Evolutionary conservation across 2,113 vertebrate species (phyloP), one percentile per base, ranked within the genome.

Genomic region (Pycnonotus jocosus): DNA sequence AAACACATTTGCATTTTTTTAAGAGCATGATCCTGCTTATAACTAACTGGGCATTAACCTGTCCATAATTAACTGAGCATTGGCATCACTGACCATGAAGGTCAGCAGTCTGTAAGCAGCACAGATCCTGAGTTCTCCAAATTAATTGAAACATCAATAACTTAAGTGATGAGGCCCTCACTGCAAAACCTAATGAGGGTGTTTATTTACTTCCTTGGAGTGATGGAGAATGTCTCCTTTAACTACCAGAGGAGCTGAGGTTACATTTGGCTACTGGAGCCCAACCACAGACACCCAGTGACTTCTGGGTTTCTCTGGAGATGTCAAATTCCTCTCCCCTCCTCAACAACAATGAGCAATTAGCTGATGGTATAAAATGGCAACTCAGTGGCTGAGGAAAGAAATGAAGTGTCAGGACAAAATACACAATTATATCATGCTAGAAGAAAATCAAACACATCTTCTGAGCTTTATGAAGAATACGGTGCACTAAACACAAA

Each of bases 331-430:
- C 30, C 7, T 47, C 40, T 69, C n/a, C 15, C 12, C 33, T 48
- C 51, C 71, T 60, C 62, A 69, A 25, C 2, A 58, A 8, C 37
- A 42, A 56, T 38, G 35, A 74, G 15, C 27, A 53, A 17, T 18
- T 54, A 37, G 16, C 19, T 60, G 38, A 66, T 69, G 12, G 53
- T 58, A 42, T 47, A 66, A 92, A 90, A 90, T 42, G 21, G 14
- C 23, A 85, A 0, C 18, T 50, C 69, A 0, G 0, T 8, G 2
- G n/a, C 37, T 53, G 44, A 71, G 25, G 20, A 62, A 4, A 15
- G 22, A 92, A 68, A 85, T 38, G 2, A 90, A 68, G 14, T 31
- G 6, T 66, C 44, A 74, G 51, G 11, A 40, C 40, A 56, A 86
- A 88, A 88, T 9, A 64, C 8, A 50, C 7, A 64, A 35, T 51